These are phyloP conservation scores for Papilio glaucus DNA, from an alignment of 1,140 invertebrate species.

Conservation along the genomic window DNA sequence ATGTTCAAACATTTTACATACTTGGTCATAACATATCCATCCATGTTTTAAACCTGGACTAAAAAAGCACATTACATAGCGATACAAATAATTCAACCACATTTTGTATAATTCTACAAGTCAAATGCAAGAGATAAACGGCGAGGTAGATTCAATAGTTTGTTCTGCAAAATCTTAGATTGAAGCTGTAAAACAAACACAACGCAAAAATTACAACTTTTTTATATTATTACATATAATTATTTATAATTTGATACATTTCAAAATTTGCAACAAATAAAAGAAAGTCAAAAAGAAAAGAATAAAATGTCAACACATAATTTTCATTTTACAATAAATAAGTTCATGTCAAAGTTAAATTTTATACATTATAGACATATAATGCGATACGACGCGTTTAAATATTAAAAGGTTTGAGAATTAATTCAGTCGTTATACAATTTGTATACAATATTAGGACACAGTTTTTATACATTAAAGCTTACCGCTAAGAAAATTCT, in stretches of 20 bases:
- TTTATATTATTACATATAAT: conserved; percentile 21
- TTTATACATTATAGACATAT: neutral
- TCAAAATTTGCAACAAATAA: conserved; percentile 4
- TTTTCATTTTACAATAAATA: conserved; percentile 5
- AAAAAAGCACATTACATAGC: conserved; percentile 34
- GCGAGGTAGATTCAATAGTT: conserved; percentile 63
- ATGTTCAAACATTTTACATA: conserved; percentile 8
- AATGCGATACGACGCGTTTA: neutral
- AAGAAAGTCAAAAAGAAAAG: no score
- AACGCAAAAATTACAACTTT: neutral
- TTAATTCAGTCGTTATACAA: conserved; percentile 34
- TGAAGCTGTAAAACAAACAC: conserved; percentile 18
- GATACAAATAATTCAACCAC: conserved; percentile 41
- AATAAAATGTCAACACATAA: conserved; percentile 18
- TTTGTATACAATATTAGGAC: conserved; percentile 14
- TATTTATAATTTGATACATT: conserved; percentile 21
- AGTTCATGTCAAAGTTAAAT: conserved; percentile 3
- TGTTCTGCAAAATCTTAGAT: conserved; percentile 48
- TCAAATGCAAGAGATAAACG: conserved; percentile 56
- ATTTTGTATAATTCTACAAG: conserved; percentile 40
- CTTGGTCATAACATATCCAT: conserved; percentile 33
- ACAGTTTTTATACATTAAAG: conserved; percentile 54
- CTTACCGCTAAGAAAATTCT: conserved; percentile 74
- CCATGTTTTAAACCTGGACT: conserved; percentile 37
- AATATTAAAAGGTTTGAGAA: conserved; percentile 35